Percentiles rank a stretch among this genome's conserved stretches.
phyloP scores from a whole-genome alignment of 2,888 invertebrate species.

The Dioctria rufipes region DNA sequence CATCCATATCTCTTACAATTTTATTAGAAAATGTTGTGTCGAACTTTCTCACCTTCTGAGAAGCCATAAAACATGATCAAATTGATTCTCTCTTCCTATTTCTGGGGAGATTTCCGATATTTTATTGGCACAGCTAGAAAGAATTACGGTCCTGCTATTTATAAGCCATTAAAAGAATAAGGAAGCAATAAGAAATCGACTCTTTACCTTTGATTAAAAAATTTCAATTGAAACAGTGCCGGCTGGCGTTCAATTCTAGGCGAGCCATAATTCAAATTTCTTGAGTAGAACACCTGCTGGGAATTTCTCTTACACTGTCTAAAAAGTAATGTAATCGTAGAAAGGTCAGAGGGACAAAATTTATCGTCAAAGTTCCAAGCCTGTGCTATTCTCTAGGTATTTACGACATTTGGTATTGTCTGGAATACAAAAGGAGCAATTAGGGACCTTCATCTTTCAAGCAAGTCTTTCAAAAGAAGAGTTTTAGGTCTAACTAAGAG shows the following conservation, averaged over 20 bases:
- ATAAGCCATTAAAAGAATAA: conserved; percentile 18
- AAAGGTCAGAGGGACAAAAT: neutral
- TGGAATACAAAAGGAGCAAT: neutral
- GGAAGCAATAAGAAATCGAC: conserved; percentile 8
- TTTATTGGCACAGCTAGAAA: conserved; percentile 23
- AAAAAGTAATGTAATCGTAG: neutral
- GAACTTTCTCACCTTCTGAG: neutral
- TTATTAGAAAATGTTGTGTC: too few species aligned
- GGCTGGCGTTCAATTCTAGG: neutral
- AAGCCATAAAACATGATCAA: neutral
- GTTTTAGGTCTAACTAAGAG: too few species aligned
- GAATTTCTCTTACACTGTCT: neutral
- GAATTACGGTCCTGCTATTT: conserved; percentile 15
- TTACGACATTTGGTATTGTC: neutral
- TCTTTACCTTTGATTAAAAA: conserved; percentile 20
- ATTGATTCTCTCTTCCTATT: neutral
- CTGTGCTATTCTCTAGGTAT: neutral
- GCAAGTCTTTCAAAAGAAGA: too few species aligned
- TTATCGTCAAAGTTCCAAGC: neutral
- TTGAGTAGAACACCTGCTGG: neutral
- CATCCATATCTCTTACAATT: too few species aligned
- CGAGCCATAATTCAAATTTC: neutral
- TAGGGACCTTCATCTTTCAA: neutral
- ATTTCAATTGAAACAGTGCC: conserved; percentile 16
- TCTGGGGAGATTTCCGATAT: neutral